Evolutionary conservation across 53 echinoderm and acorn worm genomes (phyloP).

Genomic region (Arbacia lixula): DNA sequence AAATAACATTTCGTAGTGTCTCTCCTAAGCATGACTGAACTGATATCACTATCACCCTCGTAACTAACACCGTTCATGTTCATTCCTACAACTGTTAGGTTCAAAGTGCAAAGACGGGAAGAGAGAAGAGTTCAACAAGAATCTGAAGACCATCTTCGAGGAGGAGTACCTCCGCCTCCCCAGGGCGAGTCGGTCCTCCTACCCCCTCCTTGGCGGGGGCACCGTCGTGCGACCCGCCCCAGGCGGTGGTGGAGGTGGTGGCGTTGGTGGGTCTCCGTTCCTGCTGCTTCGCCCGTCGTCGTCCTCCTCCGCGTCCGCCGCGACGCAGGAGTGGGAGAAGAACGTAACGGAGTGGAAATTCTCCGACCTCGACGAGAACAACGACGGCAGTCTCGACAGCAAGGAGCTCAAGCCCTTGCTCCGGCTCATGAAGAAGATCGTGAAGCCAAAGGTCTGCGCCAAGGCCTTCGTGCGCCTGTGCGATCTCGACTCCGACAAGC

Average conservation of each 20-base stretch:
- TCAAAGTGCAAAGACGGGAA: constrained; percentile 76
- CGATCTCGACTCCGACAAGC: constrained; percentile 74
- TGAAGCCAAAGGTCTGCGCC: constrained; percentile 89
- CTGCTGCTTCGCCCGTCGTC: not conserved
- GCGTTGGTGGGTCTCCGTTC: not conserved
- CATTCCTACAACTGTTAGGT: too few species aligned
- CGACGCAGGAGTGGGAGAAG: constrained; percentile 69
- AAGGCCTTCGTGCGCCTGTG: constrained; percentile 84
- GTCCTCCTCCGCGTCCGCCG: constrained; percentile 12
- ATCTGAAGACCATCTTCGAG: constrained; percentile 83
- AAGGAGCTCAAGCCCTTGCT: constrained; percentile 80
- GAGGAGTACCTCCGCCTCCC: constrained; percentile 85
- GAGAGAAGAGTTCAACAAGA: constrained; percentile 84
- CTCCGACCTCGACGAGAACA: constrained; percentile 77
- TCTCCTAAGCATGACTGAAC: too few species aligned
- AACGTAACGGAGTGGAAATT: constrained; percentile 95
- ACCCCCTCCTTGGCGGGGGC: too few species aligned
- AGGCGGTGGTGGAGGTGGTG: too few species aligned
- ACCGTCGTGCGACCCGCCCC: too few species aligned
- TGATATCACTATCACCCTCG: too few species aligned
- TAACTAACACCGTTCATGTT: too few species aligned
- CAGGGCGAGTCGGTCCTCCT: not conserved
- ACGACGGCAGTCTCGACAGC: constrained; percentile 71
- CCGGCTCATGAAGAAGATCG: constrained; percentile 87
- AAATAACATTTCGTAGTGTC: too few species aligned